phyloP scores from a whole-genome alignment of 2,113 vertebrate genomes.

The Benitochromis conjunctus region DNA sequence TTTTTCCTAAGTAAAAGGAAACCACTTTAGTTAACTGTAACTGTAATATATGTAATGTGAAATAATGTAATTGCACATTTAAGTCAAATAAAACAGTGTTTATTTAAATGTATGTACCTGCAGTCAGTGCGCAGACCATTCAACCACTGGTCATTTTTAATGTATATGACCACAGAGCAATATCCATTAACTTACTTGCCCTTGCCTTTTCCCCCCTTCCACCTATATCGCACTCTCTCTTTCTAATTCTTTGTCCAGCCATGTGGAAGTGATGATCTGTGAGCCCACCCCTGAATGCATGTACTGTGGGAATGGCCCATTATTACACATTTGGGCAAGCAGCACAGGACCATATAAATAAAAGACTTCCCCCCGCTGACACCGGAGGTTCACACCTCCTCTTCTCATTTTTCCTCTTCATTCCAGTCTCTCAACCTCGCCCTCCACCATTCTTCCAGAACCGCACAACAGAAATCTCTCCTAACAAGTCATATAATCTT shows the following conservation, averaged over 20 bases:
- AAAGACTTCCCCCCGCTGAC: conserved; percentile 56
- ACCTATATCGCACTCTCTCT: conserved; percentile 30
- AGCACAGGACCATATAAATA: conserved; percentile 60
- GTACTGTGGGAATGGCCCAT: conserved; percentile 57
- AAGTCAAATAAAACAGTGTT: neutral
- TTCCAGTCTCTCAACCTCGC: neutral
- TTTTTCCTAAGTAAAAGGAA: neutral
- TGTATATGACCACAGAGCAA: neutral
- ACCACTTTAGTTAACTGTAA: neutral
- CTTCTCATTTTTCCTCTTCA: neutral
- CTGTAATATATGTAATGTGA: neutral
- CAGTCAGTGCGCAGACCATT: neutral
- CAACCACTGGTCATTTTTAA: neutral
- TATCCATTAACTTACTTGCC: neutral
- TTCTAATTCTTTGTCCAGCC: conserved; percentile 60
- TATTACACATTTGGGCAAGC: conserved; percentile 69
- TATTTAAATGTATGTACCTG: neutral
- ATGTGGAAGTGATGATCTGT: conserved; percentile 70
- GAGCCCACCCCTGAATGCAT: conserved; percentile 76
- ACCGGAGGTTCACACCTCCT: neutral
- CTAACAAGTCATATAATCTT: neutral
- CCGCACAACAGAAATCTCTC: neutral
- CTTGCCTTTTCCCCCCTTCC: neutral
- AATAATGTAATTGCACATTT: neutral
- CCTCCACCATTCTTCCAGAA: neutral